Percentiles rank a stretch among this genome's conserved stretches.
Conservation (phyloP, 2,113 vertebrate species). For the Pachyramphus minor region DNA sequence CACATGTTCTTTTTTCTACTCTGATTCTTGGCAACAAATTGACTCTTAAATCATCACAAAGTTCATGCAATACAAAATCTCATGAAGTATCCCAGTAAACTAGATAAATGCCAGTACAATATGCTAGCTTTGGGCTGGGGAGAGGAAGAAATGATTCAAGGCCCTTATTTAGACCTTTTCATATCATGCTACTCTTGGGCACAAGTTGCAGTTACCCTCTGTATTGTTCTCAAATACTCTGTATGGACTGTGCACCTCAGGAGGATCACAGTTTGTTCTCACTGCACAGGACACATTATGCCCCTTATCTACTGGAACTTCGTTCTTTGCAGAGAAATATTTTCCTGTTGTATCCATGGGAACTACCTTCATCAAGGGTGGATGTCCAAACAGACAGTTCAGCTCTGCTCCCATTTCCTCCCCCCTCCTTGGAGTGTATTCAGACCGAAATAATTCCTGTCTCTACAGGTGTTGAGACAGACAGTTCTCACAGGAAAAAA, state of each 20-base stretch:
- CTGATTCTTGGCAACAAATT: constrained; percentile 55
- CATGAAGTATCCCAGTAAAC: constrained; percentile 29
- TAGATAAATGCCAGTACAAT: constrained; percentile 2
- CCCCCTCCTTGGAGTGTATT: constrained; percentile 2
- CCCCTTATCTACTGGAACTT: constrained; percentile 23
- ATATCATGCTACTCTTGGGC: background rate
- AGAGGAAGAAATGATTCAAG: background rate
- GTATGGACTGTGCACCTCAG: background rate
- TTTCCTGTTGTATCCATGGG: constrained; percentile 26
- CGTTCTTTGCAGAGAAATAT: constrained; percentile 1
- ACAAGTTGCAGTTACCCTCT: background rate
- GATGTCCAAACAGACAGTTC: background rate
- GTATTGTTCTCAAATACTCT: background rate
- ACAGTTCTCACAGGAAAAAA: background rate
- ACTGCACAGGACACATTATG: background rate
- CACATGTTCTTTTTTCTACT: constrained; percentile 3
- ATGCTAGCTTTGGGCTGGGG: background rate
- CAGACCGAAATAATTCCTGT: constrained; percentile 54
- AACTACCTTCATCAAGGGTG: constrained; percentile 44
- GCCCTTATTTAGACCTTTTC: background rate
- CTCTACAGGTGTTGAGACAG: constrained; percentile 62
- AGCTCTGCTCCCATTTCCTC: background rate
- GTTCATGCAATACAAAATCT: constrained; percentile 5
- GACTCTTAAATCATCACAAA: constrained; percentile 64
- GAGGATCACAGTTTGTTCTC: background rate